A percentile compares a stretch with the other conserved stretches of the same genome.
Conservation (phyloP, 2,888 invertebrate genomes). For the Drosophila phalerata region DNA sequence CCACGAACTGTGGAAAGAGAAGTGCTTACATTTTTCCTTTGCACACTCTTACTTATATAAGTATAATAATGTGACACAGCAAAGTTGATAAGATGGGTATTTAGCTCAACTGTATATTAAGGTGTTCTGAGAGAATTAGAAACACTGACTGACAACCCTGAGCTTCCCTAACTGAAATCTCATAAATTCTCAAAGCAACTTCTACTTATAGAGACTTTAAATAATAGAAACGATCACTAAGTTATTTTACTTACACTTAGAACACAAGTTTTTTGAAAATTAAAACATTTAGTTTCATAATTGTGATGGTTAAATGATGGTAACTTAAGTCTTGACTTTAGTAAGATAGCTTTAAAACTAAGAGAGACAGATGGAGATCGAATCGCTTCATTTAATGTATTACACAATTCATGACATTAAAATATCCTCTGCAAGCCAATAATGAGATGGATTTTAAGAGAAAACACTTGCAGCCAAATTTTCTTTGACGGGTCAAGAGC, state of each 20-base stretch:
- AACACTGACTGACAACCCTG: too few relatives aligned
- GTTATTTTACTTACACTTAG: too few relatives aligned
- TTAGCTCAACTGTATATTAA: background rate
- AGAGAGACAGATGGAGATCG: too few relatives aligned
- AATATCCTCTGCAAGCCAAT: too few relatives aligned
- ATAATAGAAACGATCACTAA: too few relatives aligned
- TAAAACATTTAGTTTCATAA: too few relatives aligned
- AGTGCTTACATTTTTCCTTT: slow-evolving; percentile 49
- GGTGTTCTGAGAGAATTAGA: background rate
- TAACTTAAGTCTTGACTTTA: too few relatives aligned
- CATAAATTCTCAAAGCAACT: too few relatives aligned
- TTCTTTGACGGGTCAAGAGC: slow-evolving; percentile 12
- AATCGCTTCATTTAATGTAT: background rate
- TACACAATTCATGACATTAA: background rate
- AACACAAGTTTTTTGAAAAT: too few relatives aligned
- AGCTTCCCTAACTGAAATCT: background rate
- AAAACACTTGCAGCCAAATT: background rate
- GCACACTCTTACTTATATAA: slow-evolving; percentile 13
- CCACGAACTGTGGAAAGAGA: slow-evolving; percentile 56
- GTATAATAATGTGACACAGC: slow-evolving; percentile 3
- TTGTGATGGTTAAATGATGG: too few relatives aligned
- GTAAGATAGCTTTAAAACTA: too few relatives aligned
- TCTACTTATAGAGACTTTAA: too few relatives aligned
- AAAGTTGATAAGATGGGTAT: slow-evolving; percentile 5
- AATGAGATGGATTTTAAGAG: background rate